Conservation (phyloP, 2,113 vertebrate species). For the Cathartes aura region DNA sequence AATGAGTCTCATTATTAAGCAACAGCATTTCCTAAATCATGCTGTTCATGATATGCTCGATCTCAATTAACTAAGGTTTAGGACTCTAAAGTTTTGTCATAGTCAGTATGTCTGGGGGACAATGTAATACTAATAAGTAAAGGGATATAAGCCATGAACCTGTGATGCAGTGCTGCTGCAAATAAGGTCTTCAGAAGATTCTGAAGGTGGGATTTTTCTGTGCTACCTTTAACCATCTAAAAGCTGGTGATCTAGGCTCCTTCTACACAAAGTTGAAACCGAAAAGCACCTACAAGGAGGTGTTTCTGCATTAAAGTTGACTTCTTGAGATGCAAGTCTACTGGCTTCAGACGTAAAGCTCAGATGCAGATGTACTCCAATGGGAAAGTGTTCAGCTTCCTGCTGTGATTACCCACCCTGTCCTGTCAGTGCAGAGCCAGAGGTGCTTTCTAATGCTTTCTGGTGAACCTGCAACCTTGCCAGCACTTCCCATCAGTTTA, state of each 20-base stretch:
- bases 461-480: background rate
- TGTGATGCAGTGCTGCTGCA: background rate
- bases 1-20: background rate
- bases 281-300: background rate
- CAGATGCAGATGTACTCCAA: rapidly evolving
- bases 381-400: background rate
- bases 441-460: background rate
- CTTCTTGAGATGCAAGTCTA: background rate
- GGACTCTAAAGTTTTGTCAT: background rate
- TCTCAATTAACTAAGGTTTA: background rate
- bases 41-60: background rate
- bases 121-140: background rate
- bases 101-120: background rate
- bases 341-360: background rate
- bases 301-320: background rate
- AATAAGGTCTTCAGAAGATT: background rate
- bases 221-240: background rate
- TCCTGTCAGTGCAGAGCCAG: background rate
- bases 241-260: background rate
- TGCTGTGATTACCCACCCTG: background rate
- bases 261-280: background rate
- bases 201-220: background rate
- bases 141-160: background rate
- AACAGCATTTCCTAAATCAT: background rate
- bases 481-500: background rate